phyloP scores from a whole-genome alignment of 2,797 vertebrate species.

The Selene dorsalis region DNA sequence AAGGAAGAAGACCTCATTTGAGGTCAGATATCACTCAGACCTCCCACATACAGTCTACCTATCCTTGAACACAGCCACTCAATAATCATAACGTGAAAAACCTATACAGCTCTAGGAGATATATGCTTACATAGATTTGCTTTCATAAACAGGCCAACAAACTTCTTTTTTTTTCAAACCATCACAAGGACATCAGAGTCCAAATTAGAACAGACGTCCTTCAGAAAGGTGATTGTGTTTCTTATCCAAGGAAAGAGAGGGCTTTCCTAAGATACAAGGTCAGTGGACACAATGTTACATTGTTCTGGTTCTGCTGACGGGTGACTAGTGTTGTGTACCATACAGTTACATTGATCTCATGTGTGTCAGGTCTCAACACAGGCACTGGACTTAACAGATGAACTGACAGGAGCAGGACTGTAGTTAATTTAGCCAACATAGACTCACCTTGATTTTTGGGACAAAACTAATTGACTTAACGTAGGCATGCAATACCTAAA shows the following conservation, averaged over 20 bases:
- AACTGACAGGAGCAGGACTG: background rate
- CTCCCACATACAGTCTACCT: constrained; percentile 11
- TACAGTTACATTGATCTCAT: constrained; percentile 13
- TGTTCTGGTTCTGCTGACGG: constrained; percentile 48
- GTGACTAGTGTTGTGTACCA: constrained; percentile 18
- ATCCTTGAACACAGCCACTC: constrained; percentile 15
- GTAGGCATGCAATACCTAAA: background rate
- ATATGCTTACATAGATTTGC: background rate
- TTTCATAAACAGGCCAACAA: constrained; percentile 17
- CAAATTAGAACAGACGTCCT: constrained; percentile 13
- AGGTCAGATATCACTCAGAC: constrained; percentile 12
- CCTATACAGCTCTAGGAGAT: background rate
- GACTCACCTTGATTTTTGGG: background rate
- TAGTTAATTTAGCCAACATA: background rate
- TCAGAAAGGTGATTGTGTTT: constrained; percentile 10
- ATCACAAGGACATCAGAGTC: constrained; percentile 19
- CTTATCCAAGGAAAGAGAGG: constrained; percentile 29
- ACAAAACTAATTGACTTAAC: background rate
- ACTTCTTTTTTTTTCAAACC: constrained; percentile 8
- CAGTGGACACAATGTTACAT: constrained; percentile 44
- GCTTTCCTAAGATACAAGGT: constrained; percentile 28
- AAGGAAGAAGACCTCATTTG: constrained; percentile 16
- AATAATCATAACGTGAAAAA: constrained; percentile 19
- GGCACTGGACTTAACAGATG: constrained; percentile 17
- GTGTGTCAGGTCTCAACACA: constrained; percentile 8